phyloP scores from a whole-genome alignment of 1,140 invertebrate genomes.

The Bursaphelenchus mucronatus region DNA sequence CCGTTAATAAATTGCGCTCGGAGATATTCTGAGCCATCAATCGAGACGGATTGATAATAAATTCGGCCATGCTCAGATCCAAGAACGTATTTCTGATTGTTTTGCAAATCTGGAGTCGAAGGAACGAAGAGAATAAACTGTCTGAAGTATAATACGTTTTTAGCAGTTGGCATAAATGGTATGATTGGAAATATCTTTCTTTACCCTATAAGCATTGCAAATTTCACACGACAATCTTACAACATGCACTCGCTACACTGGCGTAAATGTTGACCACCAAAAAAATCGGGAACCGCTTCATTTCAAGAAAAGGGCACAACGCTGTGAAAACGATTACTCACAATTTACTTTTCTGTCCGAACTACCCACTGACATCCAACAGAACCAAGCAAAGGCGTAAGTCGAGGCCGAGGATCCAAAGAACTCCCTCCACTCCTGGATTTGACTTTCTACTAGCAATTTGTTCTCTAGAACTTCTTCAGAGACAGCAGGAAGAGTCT shows the following conservation, averaged over 20 bases:
- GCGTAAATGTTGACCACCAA: too few species aligned
- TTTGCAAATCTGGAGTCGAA: slow-evolving; percentile 13
- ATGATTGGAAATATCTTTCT: too few species aligned
- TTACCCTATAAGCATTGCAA: too few species aligned
- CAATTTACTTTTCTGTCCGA: too few species aligned
- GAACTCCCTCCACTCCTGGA: slow-evolving; percentile 36
- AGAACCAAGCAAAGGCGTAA: slow-evolving; percentile 31
- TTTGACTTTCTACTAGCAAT: neutral
- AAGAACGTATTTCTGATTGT: neutral
- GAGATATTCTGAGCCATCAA: neutral
- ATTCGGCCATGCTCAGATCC: neutral
- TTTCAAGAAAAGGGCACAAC: too few species aligned
- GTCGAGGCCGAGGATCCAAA: slow-evolving; percentile 30
- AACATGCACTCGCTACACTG: too few species aligned
- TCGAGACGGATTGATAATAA: slow-evolving; percentile 1
- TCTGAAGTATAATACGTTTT: too few species aligned
- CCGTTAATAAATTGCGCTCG: slow-evolving; percentile 2
- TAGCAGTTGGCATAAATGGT: too few species aligned
- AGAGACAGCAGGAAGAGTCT: neutral
- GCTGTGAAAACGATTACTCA: too few species aligned
- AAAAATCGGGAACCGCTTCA: too few species aligned
- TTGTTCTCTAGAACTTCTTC: slow-evolving; percentile 8
- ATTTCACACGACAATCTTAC: too few species aligned
- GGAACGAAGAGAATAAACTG: neutral
- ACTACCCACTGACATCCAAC: neutral